These are phyloP conservation scores for Margarornis squamiger DNA, from an alignment of 2,797 vertebrate genomes.

Conservation along the genomic window DNA sequence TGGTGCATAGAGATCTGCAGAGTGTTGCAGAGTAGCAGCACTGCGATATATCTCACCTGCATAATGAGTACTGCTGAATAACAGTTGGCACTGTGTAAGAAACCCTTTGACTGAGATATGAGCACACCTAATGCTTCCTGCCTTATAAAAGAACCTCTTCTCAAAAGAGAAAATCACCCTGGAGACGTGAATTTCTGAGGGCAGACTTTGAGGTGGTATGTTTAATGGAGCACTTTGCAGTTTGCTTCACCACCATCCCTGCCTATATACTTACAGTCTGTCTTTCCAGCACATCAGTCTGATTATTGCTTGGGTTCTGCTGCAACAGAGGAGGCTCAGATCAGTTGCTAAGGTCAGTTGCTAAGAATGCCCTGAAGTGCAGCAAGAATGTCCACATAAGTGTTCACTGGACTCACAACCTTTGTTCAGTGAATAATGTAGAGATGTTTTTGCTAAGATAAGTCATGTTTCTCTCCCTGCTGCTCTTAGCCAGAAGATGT, in stretches of 20 bases:
- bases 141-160: not conserved
- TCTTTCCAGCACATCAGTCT: not conserved
- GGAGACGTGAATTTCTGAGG: not conserved
- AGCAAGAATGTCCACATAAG: not conserved
- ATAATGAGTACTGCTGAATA: conserved; percentile 64
- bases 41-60: conserved; percentile 55
- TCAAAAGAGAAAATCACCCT: not conserved
- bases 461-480: not conserved
- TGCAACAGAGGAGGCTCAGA: not conserved
- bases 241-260: not conserved
- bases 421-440: not conserved
- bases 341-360: not conserved
- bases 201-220: not conserved
- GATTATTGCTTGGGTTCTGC: not conserved
- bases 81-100: conserved; percentile 26
- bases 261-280: not conserved
- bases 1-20: conserved; percentile 59
- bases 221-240: not conserved
- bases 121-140: conserved; percentile 29
- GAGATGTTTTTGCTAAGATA: not conserved
- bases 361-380: not conserved
- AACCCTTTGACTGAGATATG: conserved; percentile 43
- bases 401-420: not conserved
- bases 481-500: not conserved
- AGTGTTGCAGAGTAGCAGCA: conserved; percentile 53